These are phyloP conservation scores for Pocillopora verrucosa DNA, from an alignment of 64 coral and sea anemone genomes.

Conservation along the genomic window DNA sequence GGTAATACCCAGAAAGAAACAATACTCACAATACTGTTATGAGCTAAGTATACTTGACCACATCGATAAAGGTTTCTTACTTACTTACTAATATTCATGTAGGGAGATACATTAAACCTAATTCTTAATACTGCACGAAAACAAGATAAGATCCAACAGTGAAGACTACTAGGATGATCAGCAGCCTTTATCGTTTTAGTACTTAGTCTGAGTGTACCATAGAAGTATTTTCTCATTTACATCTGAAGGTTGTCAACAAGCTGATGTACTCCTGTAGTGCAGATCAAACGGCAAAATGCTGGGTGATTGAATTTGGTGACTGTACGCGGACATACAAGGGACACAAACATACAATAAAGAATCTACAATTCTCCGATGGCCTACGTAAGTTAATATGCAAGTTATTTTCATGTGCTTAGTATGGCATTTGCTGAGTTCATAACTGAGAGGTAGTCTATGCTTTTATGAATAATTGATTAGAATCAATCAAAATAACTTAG, in stretches of 20 bases:
- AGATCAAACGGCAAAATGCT: constrained; percentile 72
- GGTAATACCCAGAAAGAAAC: too few species aligned
- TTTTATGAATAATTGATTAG: too few species aligned
- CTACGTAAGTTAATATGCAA: constrained; percentile 48
- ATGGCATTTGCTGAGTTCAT: neutral
- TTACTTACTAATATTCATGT: too few species aligned
- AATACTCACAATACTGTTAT: too few species aligned
- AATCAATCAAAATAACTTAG: too few species aligned
- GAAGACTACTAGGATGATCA: too few species aligned
- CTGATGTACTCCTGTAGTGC: constrained; percentile 87
- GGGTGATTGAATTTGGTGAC: constrained; percentile 97
- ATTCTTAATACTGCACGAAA: too few species aligned
- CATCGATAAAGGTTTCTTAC: too few species aligned
- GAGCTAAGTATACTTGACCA: too few species aligned
- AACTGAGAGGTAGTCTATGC: neutral
- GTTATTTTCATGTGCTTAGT: neutral
- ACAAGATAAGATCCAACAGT: too few species aligned
- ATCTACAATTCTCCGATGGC: constrained; percentile 74
- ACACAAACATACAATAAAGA: constrained; percentile 64
- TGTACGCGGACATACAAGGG: constrained; percentile 95
- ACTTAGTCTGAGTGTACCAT: neutral
- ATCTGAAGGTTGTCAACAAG: constrained; percentile 88
- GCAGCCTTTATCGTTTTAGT: too few species aligned
- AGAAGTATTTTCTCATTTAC: neutral
- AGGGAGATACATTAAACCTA: too few species aligned